Conservation (phyloP, 2,888 invertebrate genomes). For the Allacma fusca region DNA sequence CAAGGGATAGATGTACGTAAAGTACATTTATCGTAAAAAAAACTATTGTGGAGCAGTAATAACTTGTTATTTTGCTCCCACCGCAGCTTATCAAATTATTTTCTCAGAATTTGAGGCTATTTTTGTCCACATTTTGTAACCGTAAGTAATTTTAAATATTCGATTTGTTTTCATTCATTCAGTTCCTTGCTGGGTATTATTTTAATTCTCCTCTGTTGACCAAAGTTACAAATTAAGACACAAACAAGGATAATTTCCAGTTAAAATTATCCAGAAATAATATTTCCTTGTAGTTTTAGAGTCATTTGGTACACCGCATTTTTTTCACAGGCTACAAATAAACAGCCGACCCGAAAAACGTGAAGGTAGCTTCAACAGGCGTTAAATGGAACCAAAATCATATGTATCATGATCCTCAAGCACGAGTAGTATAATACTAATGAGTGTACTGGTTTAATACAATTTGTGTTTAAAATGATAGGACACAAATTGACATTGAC, state of each 20-base stretch:
- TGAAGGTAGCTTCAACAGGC: no score
- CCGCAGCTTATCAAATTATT: not conserved
- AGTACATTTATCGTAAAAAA: no score
- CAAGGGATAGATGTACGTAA: no score
- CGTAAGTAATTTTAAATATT: not conserved
- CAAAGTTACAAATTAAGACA: not conserved
- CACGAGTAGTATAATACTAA: no score
- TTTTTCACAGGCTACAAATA: not conserved
- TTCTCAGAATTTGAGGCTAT: not conserved
- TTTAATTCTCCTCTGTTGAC: not conserved
- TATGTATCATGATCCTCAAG: no score
- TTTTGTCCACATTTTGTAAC: not conserved
- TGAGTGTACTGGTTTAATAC: no score
- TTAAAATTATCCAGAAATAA: not conserved
- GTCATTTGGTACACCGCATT: not conserved
- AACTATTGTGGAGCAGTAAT: not conserved
- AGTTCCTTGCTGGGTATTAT: not conserved
- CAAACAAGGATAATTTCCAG: not conserved
- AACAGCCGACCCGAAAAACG: no score
- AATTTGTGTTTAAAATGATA: no score
- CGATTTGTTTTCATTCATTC: not conserved
- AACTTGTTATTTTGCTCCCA: constrained; percentile 2
- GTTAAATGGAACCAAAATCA: no score
- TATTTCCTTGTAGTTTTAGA: not conserved
- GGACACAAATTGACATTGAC: no score